phyloP scores from a whole-genome alignment of 2,888 invertebrate genomes.

The Drosophila parthenogenetica region DNA sequence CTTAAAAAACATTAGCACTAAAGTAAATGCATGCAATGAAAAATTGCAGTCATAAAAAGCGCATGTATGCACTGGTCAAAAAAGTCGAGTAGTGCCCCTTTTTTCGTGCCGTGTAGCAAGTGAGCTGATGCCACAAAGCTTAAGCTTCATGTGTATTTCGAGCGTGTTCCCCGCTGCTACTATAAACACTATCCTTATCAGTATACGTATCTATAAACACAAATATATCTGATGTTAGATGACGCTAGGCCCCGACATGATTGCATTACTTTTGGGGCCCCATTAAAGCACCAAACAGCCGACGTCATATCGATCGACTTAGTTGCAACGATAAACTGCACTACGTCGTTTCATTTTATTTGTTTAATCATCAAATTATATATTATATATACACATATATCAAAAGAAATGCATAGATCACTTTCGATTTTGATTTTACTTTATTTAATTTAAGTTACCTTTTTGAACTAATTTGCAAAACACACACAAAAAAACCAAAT shows the following conservation, averaged over 20 bases:
- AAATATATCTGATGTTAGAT: slow-evolving; percentile 6
- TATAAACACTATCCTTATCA: slow-evolving; percentile 7
- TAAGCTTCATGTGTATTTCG: background rate
- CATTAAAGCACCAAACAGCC: background rate
- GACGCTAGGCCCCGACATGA: slow-evolving; percentile 39
- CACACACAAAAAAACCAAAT: slow-evolving; percentile 20
- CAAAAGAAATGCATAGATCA: background rate
- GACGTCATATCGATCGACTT: slow-evolving; percentile 15
- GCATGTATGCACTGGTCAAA: too few relatives aligned
- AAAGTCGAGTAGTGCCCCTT: too few relatives aligned
- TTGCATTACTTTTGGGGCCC: background rate
- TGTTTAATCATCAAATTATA: background rate
- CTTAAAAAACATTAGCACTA: too few relatives aligned
- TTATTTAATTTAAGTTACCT: slow-evolving; percentile 1
- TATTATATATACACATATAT: background rate
- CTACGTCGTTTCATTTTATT: slow-evolving; percentile 5
- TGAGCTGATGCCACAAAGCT: background rate
- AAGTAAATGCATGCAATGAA: too few relatives aligned
- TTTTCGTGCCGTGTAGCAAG: background rate
- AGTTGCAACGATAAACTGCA: slow-evolving; percentile 18
- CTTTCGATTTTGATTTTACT: background rate
- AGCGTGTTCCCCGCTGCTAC: slow-evolving; percentile 1
- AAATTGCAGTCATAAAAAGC: too few relatives aligned
- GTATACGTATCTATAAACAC: background rate
- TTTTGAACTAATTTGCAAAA: background rate